Evolutionary conservation across 2,888 invertebrate genomes (phyloP), one percentile per base, ranked within the genome.

Genomic region (Mesorhabditis spiculigera): DNA sequence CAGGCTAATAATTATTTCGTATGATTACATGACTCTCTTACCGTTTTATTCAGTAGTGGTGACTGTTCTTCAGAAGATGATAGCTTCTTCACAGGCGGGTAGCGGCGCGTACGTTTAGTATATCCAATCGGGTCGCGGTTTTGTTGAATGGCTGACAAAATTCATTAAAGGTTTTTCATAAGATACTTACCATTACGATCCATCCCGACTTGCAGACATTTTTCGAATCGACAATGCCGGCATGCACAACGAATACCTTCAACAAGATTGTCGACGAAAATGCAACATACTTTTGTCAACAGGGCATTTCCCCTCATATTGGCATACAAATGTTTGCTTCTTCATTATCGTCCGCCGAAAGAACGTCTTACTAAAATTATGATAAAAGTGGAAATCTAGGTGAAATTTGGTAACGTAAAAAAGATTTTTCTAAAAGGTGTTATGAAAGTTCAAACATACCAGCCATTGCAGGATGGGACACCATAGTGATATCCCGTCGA

Each of bases 261-360:
- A 41, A 42, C 16, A 5, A 8, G 63, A 63, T 63, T 4, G 4
- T 28, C n/a, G 8, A 28, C 45, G 16, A 43, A 6, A 16, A 50
- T 67, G 61, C 5, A 28, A 68, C 72, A 67, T 45, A 78, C 78
- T 77, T 72, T 80, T 81, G 69, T 82, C 78, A n/a, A 81, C 80
- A 4, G 78, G 80, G 68, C 81, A 81, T 66, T 81, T 79, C n/a
- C 78, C 75, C 6, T 80, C 73, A 64, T 75, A 79, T 63, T 85
- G 85, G 65, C 85, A 85, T 4, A 67, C 66, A 71, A 85, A 85
- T n/a, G 76, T 77, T 70, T 85, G 85, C 67, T 82, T 81, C 71
- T 85, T 85, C 85, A 85, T 85, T 44, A 85, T 83, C 28, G 85
- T 85, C 68, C 85, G 74, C 0, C 83, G 82, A 72, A 83, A 83